Conservation (phyloP, 1,140 invertebrate species). For the Apis dorsata region DNA sequence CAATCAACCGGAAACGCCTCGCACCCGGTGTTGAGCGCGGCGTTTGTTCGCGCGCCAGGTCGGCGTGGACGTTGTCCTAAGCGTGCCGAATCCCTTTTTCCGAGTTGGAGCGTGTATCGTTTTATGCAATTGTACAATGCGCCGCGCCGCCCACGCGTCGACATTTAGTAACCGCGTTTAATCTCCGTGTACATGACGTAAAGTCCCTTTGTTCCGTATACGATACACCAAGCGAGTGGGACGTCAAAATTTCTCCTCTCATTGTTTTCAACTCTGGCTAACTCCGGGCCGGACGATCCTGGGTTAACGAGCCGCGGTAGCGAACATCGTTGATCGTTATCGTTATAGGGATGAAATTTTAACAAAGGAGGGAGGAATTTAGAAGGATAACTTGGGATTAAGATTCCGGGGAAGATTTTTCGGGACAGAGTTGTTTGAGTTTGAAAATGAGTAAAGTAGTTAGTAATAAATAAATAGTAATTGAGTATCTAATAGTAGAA, state of each 20-base stretch:
- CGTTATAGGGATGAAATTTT: background rate
- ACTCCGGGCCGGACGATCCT: no score
- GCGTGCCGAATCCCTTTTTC: conserved; percentile 21
- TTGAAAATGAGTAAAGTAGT: no score
- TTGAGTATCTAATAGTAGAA: no score
- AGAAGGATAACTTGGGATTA: no score
- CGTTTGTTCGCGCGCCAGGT: background rate
- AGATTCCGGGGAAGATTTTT: no score
- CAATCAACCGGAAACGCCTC: no score
- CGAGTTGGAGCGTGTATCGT: conserved; percentile 6
- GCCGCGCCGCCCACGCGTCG: conserved; percentile 49
- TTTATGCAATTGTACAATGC: conserved; percentile 54
- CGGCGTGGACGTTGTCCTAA: conserved; percentile 31
- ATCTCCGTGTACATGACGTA: conserved; percentile 55
- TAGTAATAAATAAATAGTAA: no score
- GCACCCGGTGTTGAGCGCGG: background rate
- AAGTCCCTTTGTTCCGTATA: conserved; percentile 58
- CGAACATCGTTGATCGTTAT: no score
- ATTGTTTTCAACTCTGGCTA: conserved; percentile 8
- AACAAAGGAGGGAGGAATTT: background rate
- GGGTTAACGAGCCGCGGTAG: background rate
- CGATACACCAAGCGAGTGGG: conserved; percentile 30
- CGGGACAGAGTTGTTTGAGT: no score
- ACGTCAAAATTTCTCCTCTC: conserved; percentile 44
- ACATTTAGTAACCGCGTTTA: conserved; percentile 61